Evolutionary conservation across 2,113 vertebrate genomes (phyloP), one percentile per base, ranked within the genome.

Genomic region (Struthidea cinerea): DNA sequence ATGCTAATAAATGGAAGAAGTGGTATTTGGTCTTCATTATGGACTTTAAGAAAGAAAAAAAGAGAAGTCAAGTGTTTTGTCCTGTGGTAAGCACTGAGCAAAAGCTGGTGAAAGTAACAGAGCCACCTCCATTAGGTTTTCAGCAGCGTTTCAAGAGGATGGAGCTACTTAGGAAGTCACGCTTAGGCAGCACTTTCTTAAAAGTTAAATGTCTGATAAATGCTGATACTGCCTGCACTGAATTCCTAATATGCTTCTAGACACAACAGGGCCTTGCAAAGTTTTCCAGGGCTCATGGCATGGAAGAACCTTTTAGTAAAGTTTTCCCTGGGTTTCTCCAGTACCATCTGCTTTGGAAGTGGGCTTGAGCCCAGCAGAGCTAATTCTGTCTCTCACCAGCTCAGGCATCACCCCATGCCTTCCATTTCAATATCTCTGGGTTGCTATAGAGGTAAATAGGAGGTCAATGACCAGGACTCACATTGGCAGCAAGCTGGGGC

Each of bases 21-120:
- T 87, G 82, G 65, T 89, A 63, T 97, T 95, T 78, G 83, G 73
- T 88, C 95, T 96, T 96, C 83, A 94, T 97, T 94, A 86, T 64
- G 75, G 94, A 81, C 68, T 75, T 82, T 37, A 82, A 68, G 50
- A 76, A 84, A 84, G 39, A 14, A 57, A 84, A 57, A 57, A 21
- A 84, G 22, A 30, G 19, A 80, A 95, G 92, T 94, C 87, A 97
- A 95, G 84, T 96, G 61, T 89, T 95, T 90, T 92, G 22, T 95
- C 74, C 83, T 82, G 41, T 61, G 42, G 53, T 82, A 78, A 95
- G 28, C 35, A 22, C 24, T 74, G 77, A 94, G 81, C 17, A 32
- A 68, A 37, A 60, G 76, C 77, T 92, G 44, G 50, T 80, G 80
- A 68, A 84, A 87, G 73, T 75, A 95, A 74, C 77, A 55, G 83